Evolutionary conservation across 2,113 vertebrate species (phyloP).

Genomic region (Balaenoptera acutorostrata): DNA sequence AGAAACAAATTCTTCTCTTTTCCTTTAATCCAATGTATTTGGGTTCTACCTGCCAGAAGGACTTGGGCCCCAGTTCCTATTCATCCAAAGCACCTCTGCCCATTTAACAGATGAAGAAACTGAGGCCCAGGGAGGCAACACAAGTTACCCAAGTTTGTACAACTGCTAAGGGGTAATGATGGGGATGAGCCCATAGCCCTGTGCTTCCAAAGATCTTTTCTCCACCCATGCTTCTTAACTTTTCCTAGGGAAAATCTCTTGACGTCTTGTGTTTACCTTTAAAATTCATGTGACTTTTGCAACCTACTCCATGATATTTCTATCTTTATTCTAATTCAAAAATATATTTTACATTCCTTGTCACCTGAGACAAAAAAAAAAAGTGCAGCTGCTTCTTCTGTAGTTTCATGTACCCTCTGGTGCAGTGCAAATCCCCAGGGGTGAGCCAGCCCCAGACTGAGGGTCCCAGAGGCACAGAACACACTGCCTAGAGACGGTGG

Average conservation of each 20-base stretch:
- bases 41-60: background rate
- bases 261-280: background rate
- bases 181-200: background rate
- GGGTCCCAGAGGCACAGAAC: background rate
- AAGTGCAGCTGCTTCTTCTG: background rate
- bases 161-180: background rate
- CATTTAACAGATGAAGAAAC: background rate
- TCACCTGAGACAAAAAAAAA: background rate
- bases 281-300: background rate
- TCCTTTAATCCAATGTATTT: background rate
- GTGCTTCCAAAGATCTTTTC: background rate
- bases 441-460: background rate
- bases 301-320: background rate
- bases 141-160: background rate
- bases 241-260: background rate
- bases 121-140: background rate
- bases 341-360: background rate
- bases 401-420: background rate
- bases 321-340: background rate
- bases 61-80: background rate
- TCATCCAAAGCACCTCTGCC: background rate
- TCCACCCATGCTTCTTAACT: background rate
- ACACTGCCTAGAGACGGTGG: background rate
- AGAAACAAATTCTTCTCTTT: background rate
- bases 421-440: background rate